Evolutionary conservation across 2,888 invertebrate genomes (phyloP), one percentile per base, ranked within the genome.

Genomic region (Nomada ferruginata): DNA sequence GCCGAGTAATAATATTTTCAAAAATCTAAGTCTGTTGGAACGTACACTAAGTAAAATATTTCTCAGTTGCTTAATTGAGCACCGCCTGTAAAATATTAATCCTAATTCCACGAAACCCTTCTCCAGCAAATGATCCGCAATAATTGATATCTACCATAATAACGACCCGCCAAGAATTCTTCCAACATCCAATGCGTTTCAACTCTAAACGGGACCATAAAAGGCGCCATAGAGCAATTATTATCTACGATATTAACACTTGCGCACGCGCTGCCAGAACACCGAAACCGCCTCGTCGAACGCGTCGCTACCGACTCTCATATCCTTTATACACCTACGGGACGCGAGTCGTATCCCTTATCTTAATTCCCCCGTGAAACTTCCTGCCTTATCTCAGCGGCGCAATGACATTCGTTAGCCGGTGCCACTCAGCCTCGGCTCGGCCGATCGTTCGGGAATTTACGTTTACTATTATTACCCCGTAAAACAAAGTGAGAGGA

Each of bases 351-450:
- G 77, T 77, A 61, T 81, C 47, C 68, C 85, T 86, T 90, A 89
- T 90, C 90, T 84, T 82, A 84, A 87, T 85, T 80, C 85, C 81
- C 84, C 79, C 85, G 78, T 66, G 66, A 78, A 79, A 80, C 70
- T 85, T 76, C 75, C 63, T 63, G 73, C 53, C 79, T 79, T 84
- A 77, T 84, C 84, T 78, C 9, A 36, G 15, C 61, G 42, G 29
- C 47, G 77, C 84, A 71, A 73, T 80, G 80, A 85, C 68, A 79
- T 80, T 80, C 75, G 80, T 86, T 86, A 82, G 60, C 74, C 72
- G 75, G 15, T 77, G 82, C 82, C 85, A 79, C 82, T 85, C 79
- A 52, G 68, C 74, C 71, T 69, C 69, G 53, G 59, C 76, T 44
- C 68, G 68, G 68, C 7, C 71, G 70, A 76, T 78, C 80, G 66